Percentiles rank a stretch among this genome's conserved stretches.
phyloP scores from a whole-genome alignment of 2,797 vertebrate species.

The Esox masquinongy region DNA sequence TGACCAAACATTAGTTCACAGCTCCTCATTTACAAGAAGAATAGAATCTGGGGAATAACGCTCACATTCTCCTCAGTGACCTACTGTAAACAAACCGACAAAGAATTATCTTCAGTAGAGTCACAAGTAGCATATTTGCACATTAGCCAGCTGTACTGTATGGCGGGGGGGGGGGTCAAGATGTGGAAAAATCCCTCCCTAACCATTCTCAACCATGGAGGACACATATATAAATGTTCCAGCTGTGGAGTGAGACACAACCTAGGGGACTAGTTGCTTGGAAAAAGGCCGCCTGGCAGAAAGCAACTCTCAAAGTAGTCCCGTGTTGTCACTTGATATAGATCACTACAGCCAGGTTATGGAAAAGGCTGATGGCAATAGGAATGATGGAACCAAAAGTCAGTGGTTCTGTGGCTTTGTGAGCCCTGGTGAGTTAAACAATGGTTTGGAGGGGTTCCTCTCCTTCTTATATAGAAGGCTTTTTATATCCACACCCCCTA shows the following conservation, averaged over 20 bases:
- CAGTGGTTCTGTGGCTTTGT: slow-evolving; percentile 1
- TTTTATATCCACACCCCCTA: slow-evolving; percentile 52
- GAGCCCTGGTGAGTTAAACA: slow-evolving; percentile 39
- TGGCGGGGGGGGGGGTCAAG: neutral
- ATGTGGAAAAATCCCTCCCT: neutral
- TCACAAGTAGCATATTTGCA: neutral
- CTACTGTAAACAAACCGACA: neutral
- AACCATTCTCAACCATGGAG: neutral
- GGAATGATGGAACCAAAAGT: neutral
- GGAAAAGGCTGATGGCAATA: neutral
- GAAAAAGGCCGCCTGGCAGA: too few species aligned
- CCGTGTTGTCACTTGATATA: too few species aligned
- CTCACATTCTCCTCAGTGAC: neutral
- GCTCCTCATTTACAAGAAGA: neutral
- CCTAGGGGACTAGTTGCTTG: too few species aligned
- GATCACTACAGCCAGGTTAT: neutral
- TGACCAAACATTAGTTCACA: neutral
- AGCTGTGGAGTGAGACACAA: neutral
- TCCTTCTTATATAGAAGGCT: slow-evolving; percentile 58
- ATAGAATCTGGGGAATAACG: neutral
- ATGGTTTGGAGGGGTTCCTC: slow-evolving; percentile 27
- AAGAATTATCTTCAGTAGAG: neutral
- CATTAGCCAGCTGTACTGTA: neutral
- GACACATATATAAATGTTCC: neutral
- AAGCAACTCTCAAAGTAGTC: too few species aligned